Evolutionary conservation across 2,888 invertebrate genomes (phyloP), one percentile per base, ranked within the genome.

Genomic region (Schizaphis graminum): DNA sequence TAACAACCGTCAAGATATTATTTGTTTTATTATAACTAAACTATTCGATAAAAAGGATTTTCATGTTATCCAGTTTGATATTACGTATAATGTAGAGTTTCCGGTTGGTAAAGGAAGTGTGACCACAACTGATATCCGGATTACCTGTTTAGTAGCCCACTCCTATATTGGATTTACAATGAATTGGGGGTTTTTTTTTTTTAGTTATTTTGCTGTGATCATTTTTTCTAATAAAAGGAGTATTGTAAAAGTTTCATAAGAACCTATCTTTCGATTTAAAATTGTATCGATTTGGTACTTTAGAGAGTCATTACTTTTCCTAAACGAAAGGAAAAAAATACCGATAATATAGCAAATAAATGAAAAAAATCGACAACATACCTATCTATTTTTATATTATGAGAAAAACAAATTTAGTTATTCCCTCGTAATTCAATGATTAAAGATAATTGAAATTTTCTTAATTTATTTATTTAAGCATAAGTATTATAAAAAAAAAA

Each of bases 111-210:
- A 49, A 90, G 67, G 47, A 49, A 90, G 44, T 67, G 49, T 67
- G 90, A 90, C 67, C 49, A 35, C n/a, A 67, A 35, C 67, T 24
- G 67, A 67, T 35, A 90, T 90, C 90, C 90, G 90, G n/a, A 90
- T 90, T 90, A 67, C 90, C 90, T 67, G 67, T 67, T 90, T 47
- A n/a, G 67, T 35, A 47, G n/a, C 67, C n/a, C n/a, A 11, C 89
- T n/a, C 67, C 16, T 67, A 16, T 67, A 67, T 77, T 77, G 35
- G 77, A 21, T 77, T 77, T 77, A 77, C 35, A 77, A 35, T 77
- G 77, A 77, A 77, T 77, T 77, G 35, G 35, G 35, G 35, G 35
- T n/a, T 77, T 49, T 67, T 77, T 47, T 21, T 77, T 77, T 77
- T 35, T 77, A 77, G 35, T 21, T 21, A 77, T 77, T 77, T 77